Evolutionary conservation across 2,888 invertebrate species (phyloP), one percentile per base, ranked within the genome.

Genomic region (Agrochola litura): DNA sequence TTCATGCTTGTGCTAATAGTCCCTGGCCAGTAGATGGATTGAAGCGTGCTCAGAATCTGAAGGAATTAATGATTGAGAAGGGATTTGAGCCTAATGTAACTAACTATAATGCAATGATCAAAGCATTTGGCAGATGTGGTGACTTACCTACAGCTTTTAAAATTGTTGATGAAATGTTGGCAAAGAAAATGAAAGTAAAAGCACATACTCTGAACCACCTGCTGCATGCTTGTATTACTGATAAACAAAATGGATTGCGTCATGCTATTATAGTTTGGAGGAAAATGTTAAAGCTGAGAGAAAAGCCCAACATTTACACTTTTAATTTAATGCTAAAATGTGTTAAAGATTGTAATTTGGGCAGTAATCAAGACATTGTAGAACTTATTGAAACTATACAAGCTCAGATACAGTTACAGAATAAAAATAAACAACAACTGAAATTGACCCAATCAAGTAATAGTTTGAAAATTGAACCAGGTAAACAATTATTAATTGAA

Each of bases 31-130:
- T 95, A 65, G 97, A 98, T 93, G 99, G 98, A 0, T 92, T 99
- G 60, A 95, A 97, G 72, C 97, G 97, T 91, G 98, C 99, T 0
- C 96, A 94, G 41, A 94, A 97, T 81, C 95, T 99, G 70, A 96
- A 98, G 73, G 94, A 97, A 77, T 94, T 97, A 6, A 98, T 99
- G 97, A 92, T 97, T 68, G 97, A 98, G 87, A 98, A 98, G 89
- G 97, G 97, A 12, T 95, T 97, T 84, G 96, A 97, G 83, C 97
- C 98, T 6, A 99, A 98, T 92, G 93, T 97, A 1, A 97, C 97
- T 12, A 98, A 98, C 90, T 99, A 98, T 91, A 98, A 99, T 96
- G 97, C 98, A 6, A 98, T 99, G 98, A 98, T 99, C 54, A 99
- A 99, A 96, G 98, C 99, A 2, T 99, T 98, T 95, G 99, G 99